Evolutionary conservation across 2,888 invertebrate genomes (phyloP), one percentile per base, ranked within the genome.

Genomic region (Eilema depressum): DNA sequence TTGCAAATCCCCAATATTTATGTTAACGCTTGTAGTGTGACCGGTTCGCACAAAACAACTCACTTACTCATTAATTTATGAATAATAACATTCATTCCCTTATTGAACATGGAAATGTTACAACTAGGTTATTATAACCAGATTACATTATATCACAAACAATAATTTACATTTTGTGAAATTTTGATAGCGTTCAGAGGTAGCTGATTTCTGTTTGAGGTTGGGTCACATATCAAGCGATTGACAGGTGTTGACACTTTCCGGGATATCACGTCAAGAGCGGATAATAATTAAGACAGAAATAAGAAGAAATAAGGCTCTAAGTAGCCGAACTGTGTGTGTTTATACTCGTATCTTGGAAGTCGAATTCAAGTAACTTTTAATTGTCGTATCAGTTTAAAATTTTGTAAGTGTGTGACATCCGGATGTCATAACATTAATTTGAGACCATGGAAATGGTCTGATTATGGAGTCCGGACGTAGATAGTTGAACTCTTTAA

Each of bases 31-130:
- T 67, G 30, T 70, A 53, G 12, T 61, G 59, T 12, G 41, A 70
- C 75, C 70, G 66, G 76, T 74, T 69, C 56, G 11, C 59, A 79
- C 70, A 41, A 65, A 74, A 78, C 78, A 80, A 75, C 69, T 80
- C 71, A 77, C 68, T 80, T 62, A 61, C 66, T 53, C 59, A 70
- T 62, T 78, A 61, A 72, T 73, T 78, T 64, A 73, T 60, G 64
- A 72, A 75, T 71, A 53, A 53, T 53, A n/a, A n/a, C 53, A 53
- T 53, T 53, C 20, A 53, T 53, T n/a, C 53, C 10, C 17, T n/a
- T 53, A 53, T 53, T 53, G 53, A n/a, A 53, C 20, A n/a, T 47
- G 47, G 47, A 47, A 20, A 47, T 47, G 47, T 20, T 47, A 47
- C 20, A 47, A 47, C 47, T 37, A 37, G 41, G 17, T 41, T 41